Evolutionary conservation across 2,888 invertebrate genomes (phyloP), one percentile per base, ranked within the genome.

Genomic region (Agapetus fuscipes): DNA sequence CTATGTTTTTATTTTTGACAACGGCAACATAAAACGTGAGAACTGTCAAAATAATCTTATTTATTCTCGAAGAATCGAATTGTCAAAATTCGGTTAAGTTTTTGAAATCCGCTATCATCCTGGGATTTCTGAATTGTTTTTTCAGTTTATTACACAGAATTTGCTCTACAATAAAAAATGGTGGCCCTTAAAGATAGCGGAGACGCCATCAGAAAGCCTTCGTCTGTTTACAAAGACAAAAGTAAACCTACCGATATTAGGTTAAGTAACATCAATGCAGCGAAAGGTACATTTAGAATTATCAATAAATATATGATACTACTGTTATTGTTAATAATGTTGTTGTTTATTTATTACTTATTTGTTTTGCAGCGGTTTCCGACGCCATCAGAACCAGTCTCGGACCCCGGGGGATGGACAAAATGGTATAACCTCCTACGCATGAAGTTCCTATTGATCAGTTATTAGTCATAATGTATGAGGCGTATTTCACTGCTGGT

Each of bases 331-430:
- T 20, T 20, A 4, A 9, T 20, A 6, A 33, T 37, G 17, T 12
- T 10, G n/a, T 7, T 12, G 3, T n/a, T 20, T 3, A 20, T 6
- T 20, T 35, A 24, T 24, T 20, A 15, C 12, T 20, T 17, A 9
- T 13, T 17, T 25, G 29, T 17, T 32, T 72, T 78, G 44, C 65
- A 95, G 96, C 97, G 68, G 95, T 98, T 37, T 89, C 95, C 48
- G 93, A 96, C 89, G 96, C 97, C 10, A 90, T 99, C 55, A 83
- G 97, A 45, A 99, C 98, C 10, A 96, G 96, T 67, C 74, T 98
- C 64, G 98, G 98, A 3, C 98, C 98, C 13, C 78, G 91, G 52
- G 97, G 98, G 48, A 98, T 98, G 98, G 98, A 98, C 60, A 98
- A 98, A 77, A 98, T 98, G 98, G 88, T 89, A 73, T 62, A 49